Conservation (phyloP, 1,140 invertebrate species). For the Pantala flavescens region DNA sequence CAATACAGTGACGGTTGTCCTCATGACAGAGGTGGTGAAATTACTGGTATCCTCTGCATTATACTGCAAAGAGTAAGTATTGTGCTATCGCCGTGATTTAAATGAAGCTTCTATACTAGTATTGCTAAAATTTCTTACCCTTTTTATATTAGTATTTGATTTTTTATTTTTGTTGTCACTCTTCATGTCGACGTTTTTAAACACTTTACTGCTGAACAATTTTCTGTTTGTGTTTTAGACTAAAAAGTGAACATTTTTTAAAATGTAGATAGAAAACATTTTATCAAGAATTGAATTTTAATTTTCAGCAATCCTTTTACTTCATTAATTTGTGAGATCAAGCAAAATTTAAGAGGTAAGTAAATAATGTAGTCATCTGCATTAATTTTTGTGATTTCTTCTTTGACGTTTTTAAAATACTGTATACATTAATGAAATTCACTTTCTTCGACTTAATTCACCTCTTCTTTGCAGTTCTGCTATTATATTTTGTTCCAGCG, state of each 20-base stretch:
- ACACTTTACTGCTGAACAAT: neutral
- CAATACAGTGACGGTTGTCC: slow-evolving; percentile 76
- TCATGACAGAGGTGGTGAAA: slow-evolving; percentile 81
- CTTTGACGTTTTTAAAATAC: slow-evolving; percentile 18
- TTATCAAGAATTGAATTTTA: neutral
- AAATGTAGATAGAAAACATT: neutral
- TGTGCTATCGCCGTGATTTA: neutral
- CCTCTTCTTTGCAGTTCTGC: slow-evolving; percentile 44
- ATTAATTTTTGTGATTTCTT: slow-evolving; percentile 8
- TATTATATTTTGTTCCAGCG: slow-evolving; percentile 84
- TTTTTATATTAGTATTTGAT: neutral
- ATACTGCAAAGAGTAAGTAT: slow-evolving; percentile 60
- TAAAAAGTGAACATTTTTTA: neutral
- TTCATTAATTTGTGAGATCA: slow-evolving; percentile 26
- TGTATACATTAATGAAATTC: neutral
- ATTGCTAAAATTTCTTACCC: neutral
- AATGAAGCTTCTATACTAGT: neutral
- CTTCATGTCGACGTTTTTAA: neutral
- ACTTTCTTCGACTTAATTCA: neutral
- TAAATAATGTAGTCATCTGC: neutral
- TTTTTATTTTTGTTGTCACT: neutral
- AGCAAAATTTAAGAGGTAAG: slow-evolving; percentile 28
- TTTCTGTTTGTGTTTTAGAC: neutral
- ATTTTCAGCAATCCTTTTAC: slow-evolving; percentile 16
- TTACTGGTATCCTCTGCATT: slow-evolving; percentile 57